Evolutionary conservation across 2,888 invertebrate genomes (phyloP), one percentile per base, ranked within the genome.

Genomic region (Patella ulyssiponensis): DNA sequence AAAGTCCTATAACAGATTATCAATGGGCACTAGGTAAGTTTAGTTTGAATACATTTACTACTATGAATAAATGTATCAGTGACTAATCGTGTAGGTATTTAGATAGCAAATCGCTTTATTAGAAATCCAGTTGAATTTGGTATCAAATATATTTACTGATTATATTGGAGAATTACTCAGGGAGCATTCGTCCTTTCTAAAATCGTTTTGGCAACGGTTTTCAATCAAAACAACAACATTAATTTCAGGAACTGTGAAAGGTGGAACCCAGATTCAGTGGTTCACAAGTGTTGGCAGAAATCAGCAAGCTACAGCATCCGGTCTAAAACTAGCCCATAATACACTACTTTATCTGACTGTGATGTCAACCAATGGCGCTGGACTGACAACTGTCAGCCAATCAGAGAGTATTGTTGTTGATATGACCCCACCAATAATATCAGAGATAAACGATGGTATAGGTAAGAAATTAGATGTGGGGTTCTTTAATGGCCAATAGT

Each of bases 201-300:
- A 33, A 33, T 33, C 2, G 4, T 33, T 33, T 33, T 33, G 4
- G 33, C 33, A 56, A 56, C 5, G 56, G 5, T 5, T 56, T 56
- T 14, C 14, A 56, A 56, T 56, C 5, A 56, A 3, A 33, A 33
- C 33, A 33, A 33, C 3, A 2, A 33, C 56, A 56, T 56, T 56
- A 56, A 56, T 56, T 54, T 7, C 77, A 86, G 86, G 86, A 17
- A 84, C 84, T 12, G 79, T 81, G 4, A 54, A 69, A 33, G 86
- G 86, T 12, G 86, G 85, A 12, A 81, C 82, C 1, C 84, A 84
- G 71, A 78, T 83, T 3, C 84, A 83, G 69, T 74, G 70, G 5
- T 85, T 81, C 74, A 75, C 56, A 51, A 83, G 81, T 72, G 84
- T 83, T 11, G 86, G 87, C 15, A 73, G 71, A 51, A 77, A 79